Percentiles rank a stretch among this genome's conserved stretches.
phyloP scores from a whole-genome alignment of 2,797 vertebrate species.

The Paguma larvata region DNA sequence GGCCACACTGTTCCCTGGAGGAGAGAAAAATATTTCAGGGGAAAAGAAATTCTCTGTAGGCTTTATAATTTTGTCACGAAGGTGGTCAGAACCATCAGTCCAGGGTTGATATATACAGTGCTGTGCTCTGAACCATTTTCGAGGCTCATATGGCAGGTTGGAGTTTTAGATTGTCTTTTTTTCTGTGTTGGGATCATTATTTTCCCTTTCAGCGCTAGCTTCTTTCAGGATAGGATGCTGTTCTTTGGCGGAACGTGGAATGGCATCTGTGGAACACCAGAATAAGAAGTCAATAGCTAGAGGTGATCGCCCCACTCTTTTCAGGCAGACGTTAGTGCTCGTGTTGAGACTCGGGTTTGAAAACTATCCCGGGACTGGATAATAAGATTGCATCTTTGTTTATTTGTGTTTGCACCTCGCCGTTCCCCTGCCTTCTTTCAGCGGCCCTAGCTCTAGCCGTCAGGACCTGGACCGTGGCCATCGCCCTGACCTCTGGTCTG shows the following conservation, averaged over 20 bases:
- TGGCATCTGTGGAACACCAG: background rate
- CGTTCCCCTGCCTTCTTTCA: background rate
- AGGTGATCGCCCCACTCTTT: background rate
- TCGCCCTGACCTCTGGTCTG: background rate
- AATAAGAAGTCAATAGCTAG: background rate
- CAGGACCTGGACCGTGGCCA: background rate
- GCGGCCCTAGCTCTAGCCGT: background rate
- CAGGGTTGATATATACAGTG: background rate
- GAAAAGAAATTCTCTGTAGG: background rate
- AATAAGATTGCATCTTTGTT: background rate
- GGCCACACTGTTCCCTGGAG: slow-evolving; percentile 6
- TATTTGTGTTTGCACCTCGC: background rate
- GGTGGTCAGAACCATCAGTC: background rate
- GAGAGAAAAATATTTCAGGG: background rate
- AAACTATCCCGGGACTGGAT: background rate
- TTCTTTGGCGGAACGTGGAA: background rate
- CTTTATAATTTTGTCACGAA: slow-evolving; percentile 33
- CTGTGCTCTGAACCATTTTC: background rate
- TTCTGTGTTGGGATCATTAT: background rate
- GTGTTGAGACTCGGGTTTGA: background rate
- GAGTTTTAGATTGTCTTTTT: background rate
- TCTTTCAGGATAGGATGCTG: background rate
- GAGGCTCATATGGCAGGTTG: background rate
- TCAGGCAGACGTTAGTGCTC: background rate
- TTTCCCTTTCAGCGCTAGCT: background rate